Base-by-base conservation (phyloP, 2,797 vertebrate species). In the Arrhamphus sclerolepis region DNA sequence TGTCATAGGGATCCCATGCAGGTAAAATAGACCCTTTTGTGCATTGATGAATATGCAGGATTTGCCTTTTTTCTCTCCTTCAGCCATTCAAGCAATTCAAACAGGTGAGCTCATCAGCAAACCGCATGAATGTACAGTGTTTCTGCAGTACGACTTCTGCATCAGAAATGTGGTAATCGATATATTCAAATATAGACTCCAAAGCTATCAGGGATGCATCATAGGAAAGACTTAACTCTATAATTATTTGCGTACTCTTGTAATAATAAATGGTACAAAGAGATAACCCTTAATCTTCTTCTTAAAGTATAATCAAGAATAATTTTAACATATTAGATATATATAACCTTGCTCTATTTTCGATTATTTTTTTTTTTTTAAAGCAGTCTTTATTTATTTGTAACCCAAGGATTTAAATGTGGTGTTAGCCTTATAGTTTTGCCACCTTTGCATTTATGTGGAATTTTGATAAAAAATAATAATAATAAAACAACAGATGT, bases 141-240 rank as follows among this genome's bases (percentile, higher is more conserved):
- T 90, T 83, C 61, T 84, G 80, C 72, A 51, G 58, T 66, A 80
- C 58, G 55, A 67, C 42, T 80, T 82, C 68, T 86, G 78, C 75
- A 67, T 89, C 83, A 83, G 81, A 80, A 83, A 82, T 71, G 59
- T 81, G 77, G 82, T 87, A 74, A 89, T 90, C 74, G 43, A 39
- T 0, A 77, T 75, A 72, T 81, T 77, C 47, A 81, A 46, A 79
- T 67, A 72, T 82, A 28, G 75, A 86, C 75, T 86, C 77, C 73
- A 85, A 89, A 86, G 81, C 74, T 77, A 72, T 90, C 88, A 90
- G 90, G 85, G 87, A 91, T 84, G 77, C 76, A 82, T 80, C 64
- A 74, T 72, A 83, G 65, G 68, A 79, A 72, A 78, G 13, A 59
- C 59, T 48, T 58, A 71, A 57, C 44, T 80, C 52, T 72, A 81